Conservation (phyloP, 1,140 invertebrate genomes). For the Ostrea edulis region DNA sequence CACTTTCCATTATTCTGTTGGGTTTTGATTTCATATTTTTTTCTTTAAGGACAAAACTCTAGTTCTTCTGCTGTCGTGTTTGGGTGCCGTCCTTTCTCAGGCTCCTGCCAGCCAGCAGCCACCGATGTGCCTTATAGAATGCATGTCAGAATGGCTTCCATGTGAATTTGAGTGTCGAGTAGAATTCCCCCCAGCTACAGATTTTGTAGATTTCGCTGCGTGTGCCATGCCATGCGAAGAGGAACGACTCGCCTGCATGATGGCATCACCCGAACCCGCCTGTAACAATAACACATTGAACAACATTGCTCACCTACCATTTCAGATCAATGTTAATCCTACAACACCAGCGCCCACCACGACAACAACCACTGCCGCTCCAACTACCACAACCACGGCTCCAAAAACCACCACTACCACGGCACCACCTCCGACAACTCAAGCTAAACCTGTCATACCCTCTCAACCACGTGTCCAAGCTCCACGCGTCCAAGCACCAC, state of each 20-base stretch:
- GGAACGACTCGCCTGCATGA: background rate
- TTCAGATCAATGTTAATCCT: background rate
- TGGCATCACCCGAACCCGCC: background rate
- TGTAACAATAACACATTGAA: background rate
- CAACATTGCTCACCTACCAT: background rate
- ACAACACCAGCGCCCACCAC: background rate
- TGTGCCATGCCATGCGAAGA: background rate
- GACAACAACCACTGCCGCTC: background rate
- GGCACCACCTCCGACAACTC: background rate
- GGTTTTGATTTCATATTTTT: background rate
- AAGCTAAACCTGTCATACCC: background rate
- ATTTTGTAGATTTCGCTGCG: background rate
- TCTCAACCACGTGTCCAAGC: background rate
- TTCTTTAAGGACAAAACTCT: background rate
- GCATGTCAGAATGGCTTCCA: background rate
- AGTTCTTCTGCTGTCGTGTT: background rate
- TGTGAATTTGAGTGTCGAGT: background rate
- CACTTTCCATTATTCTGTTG: background rate
- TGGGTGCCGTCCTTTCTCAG: background rate
- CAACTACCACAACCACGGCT: background rate
- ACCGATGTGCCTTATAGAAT: background rate
- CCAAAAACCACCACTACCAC: background rate
- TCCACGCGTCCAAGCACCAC: too few relatives aligned
- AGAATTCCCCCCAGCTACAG: background rate
- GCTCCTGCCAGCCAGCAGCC: background rate